phyloP scores from a whole-genome alignment of 2,888 invertebrate species.

The Geophilus truncorum region DNA sequence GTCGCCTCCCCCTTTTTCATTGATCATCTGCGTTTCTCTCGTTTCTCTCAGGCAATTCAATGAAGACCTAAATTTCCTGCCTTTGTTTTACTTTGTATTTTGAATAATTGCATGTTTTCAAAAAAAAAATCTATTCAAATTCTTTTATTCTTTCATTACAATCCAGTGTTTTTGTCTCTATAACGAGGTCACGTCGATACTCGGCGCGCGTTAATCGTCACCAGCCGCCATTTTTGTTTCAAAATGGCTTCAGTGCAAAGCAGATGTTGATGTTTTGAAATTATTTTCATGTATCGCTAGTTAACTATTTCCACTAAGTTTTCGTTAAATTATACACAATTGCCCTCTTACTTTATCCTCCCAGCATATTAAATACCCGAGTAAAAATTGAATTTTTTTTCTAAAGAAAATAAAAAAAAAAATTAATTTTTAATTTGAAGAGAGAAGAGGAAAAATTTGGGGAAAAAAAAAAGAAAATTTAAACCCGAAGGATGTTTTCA shows the following conservation, averaged over 20 bases:
- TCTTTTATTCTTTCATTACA: background rate
- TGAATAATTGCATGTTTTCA: background rate
- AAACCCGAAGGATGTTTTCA: constrained; percentile 2
- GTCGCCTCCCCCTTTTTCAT: constrained; percentile 8
- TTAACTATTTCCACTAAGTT: no score
- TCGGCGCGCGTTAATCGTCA: no score
- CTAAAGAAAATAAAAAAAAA: background rate
- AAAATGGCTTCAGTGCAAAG: background rate
- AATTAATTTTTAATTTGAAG: no score
- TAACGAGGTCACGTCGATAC: constrained; percentile 15
- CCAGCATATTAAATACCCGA: no score
- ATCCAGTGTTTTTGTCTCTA: background rate
- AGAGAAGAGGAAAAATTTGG: no score
- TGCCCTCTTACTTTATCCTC: no score
- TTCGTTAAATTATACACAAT: background rate
- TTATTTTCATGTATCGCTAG: no score
- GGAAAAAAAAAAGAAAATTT: background rate
- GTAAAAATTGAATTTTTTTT: background rate
- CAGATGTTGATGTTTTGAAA: background rate
- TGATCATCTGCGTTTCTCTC: background rate
- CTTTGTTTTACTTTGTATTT: background rate
- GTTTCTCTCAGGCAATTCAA: background rate
- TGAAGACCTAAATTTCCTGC: background rate
- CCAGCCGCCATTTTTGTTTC: constrained; percentile 10
- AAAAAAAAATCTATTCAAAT: background rate